Percentiles rank a stretch among this genome's conserved stretches.
Conservation (phyloP, 2,113 vertebrate species). For the Balaeniceps rex region DNA sequence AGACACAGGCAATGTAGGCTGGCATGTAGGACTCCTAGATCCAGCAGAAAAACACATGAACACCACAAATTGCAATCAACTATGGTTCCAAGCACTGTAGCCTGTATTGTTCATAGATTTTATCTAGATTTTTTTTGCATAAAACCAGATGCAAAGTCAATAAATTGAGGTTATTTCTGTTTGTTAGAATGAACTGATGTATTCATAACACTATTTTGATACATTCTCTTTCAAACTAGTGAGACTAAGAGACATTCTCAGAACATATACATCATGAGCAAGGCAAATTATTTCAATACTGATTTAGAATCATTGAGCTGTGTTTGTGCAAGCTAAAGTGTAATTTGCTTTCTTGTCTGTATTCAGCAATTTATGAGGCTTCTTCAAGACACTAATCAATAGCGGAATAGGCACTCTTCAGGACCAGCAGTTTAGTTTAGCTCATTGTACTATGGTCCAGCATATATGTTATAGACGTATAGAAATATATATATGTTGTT, state of each 20-base stretch:
- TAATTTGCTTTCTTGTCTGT: constrained; percentile 71
- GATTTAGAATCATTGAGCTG: constrained; percentile 67
- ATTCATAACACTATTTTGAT: neutral
- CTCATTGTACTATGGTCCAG: neutral
- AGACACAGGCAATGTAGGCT: neutral
- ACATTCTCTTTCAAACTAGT: neutral
- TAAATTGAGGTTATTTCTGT: neutral
- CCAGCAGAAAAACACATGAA: neutral
- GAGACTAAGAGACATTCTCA: neutral
- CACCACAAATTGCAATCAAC: neutral
- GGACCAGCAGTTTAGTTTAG: neutral
- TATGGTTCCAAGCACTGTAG: neutral
- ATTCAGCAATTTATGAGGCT: constrained; percentile 67
- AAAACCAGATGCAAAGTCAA: neutral
- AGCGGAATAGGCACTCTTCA: neutral
- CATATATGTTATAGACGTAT: neutral
- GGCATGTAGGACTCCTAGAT: neutral
- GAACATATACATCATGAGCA: neutral
- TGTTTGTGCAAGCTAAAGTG: constrained; percentile 62
- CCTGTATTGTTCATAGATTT: neutral
- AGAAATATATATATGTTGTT: neutral
- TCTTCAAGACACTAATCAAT: constrained; percentile 69
- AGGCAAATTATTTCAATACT: constrained; percentile 35
- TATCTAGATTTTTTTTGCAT: neutral
- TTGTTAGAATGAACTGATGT: neutral